Conservation (phyloP, 2,888 invertebrate genomes). For the Erannis defoliaria region DNA sequence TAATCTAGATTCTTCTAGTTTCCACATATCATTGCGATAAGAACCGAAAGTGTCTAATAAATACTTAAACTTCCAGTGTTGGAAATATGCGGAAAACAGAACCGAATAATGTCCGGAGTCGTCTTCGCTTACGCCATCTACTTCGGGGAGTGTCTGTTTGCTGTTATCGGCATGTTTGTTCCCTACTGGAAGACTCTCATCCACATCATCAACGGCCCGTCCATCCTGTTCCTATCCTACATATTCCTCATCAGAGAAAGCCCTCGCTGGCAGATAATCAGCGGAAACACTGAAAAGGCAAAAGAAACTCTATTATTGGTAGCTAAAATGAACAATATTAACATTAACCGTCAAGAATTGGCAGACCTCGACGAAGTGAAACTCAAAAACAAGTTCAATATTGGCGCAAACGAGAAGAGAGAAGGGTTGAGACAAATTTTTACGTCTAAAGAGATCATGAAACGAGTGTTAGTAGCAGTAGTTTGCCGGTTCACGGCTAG, state of each 20-base stretch:
- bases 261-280: slow-evolving; percentile 74
- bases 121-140: slow-evolving; percentile 69
- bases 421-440: slow-evolving; percentile 63
- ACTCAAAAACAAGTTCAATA: slow-evolving; percentile 65
- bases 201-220: slow-evolving; percentile 68
- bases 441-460: slow-evolving; percentile 64
- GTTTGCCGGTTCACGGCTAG: slow-evolving; percentile 65
- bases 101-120: slow-evolving; percentile 68
- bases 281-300: slow-evolving; percentile 65
- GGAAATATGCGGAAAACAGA: slow-evolving; percentile 67
- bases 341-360: slow-evolving; percentile 61
- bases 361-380: slow-evolving; percentile 56
- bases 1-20: background rate
- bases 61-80: slow-evolving; percentile 62
- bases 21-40: background rate
- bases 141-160: slow-evolving; percentile 68
- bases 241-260: slow-evolving; percentile 68
- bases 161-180: slow-evolving; percentile 67
- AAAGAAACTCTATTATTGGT: slow-evolving; percentile 60
- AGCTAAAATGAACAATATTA: slow-evolving; percentile 64
- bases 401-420: slow-evolving; percentile 57
- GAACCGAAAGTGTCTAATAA: background rate
- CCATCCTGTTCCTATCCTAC: slow-evolving; percentile 61
- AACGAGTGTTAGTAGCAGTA: slow-evolving; percentile 59
- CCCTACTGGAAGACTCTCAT: slow-evolving; percentile 72